Evolutionary conservation across 2,888 invertebrate species (phyloP), one percentile per base, ranked within the genome.

Genomic region (Pristionchus entomophagus): DNA sequence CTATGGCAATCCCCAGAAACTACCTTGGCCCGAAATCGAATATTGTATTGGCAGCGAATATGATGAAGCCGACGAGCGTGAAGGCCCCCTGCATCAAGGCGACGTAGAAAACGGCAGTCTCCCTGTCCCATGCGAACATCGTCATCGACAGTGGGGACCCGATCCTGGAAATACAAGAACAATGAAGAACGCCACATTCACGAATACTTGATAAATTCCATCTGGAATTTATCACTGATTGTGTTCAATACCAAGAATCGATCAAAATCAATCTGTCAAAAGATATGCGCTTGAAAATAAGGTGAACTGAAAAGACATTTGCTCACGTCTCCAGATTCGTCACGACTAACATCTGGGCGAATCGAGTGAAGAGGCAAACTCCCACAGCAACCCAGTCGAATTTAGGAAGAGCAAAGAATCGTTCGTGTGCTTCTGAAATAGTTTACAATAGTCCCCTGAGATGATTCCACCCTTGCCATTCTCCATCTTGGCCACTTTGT

Each of bases 291-390:
- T n/a, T n/a, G n/a, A n/a, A n/a, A n/a, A n/a, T n/a, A n/a, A n/a
- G n/a, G n/a, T n/a, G n/a, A n/a, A n/a, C n/a, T n/a, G n/a, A n/a
- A n/a, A 78, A n/a, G n/a, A n/a, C n/a, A n/a, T n/a, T n/a, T n/a
- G n/a, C 93, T 92, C 89, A 94, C 94, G 94, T 94, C 91, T 94
- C 94, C 88, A 93, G 92, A 26, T 94, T 93, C 19, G 94, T 93
- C 87, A 94, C 94, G 49, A 94, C 91, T 88, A 94, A 94, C 82
- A 94, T 91, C 45, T 94, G 93, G 53, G 93, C 92, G 89, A 94
- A 94, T 88, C 94, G 94, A 2, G 94, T 89, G 45, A 86, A 86
- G 73, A 91, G 88, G 84, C 91, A 91, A 12, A 91, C 81, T 19
- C 82, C 51, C 8, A 88, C 87, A 14, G 91, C 92, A 8, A 88